phyloP scores from a whole-genome alignment of 2,113 vertebrate genomes.

The Tyto alba region DNA sequence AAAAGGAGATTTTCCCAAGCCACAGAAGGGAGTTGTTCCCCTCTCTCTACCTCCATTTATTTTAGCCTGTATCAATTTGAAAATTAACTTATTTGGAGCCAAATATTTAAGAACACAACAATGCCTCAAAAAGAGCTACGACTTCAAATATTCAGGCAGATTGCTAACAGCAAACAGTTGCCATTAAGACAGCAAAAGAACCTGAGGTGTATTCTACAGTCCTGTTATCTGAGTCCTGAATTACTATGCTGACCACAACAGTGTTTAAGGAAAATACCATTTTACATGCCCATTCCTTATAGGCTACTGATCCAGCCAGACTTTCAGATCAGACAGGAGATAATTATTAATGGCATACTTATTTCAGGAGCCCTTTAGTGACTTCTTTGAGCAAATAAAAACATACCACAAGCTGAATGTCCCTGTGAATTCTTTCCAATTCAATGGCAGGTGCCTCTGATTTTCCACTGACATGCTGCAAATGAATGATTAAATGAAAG shows the following conservation, averaged over 20 bases:
- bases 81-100: neutral
- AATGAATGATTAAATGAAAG: constrained; percentile 66
- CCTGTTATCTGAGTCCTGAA: neutral
- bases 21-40: neutral
- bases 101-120: neutral
- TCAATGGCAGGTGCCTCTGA: constrained; percentile 48
- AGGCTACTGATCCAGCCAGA: neutral
- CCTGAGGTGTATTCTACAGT: neutral
- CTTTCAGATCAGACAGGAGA: neutral
- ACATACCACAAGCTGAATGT: neutral
- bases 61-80: neutral
- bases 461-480: constrained; percentile 63
- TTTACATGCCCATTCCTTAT: neutral
- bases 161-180: neutral
- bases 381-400: constrained; percentile 21
- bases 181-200: neutral
- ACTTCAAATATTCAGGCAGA: neutral
- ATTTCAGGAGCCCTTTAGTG: neutral
- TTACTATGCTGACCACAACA: neutral
- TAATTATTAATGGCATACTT: neutral
- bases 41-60: neutral
- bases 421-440: constrained; percentile 58
- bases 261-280: neutral
- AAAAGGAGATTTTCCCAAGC: neutral
- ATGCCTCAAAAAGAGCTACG: neutral